Conservation (phyloP, 2,888 invertebrate species). For the Habrosyne pyritoides region DNA sequence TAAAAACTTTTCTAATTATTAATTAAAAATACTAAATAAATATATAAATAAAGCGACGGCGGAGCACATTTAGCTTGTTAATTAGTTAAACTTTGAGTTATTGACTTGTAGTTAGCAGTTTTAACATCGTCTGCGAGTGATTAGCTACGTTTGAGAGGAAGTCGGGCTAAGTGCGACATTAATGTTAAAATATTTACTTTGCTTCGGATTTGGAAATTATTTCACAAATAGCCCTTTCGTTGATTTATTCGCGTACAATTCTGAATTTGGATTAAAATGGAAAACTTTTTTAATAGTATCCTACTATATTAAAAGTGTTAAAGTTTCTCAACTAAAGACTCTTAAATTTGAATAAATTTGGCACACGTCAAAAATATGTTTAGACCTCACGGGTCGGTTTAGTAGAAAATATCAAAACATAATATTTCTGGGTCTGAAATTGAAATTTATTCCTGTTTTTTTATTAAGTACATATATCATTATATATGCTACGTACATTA, state of each 20-base stretch:
- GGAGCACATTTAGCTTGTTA: slow-evolving; percentile 37
- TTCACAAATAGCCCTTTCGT: background rate
- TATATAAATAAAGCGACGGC: slow-evolving; percentile 46
- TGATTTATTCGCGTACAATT: background rate
- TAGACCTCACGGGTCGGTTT: no score
- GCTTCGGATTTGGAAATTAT: background rate
- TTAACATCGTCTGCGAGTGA: slow-evolving; percentile 35
- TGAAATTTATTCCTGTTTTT: no score
- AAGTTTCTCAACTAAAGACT: no score
- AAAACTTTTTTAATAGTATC: no score
- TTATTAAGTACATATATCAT: no score
- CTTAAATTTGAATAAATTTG: no score
- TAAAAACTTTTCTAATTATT: slow-evolving; percentile 24
- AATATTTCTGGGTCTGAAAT: no score
- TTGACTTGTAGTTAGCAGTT: slow-evolving; percentile 45
- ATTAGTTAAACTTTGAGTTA: slow-evolving; percentile 59
- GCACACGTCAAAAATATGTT: no score
- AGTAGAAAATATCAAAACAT: no score
- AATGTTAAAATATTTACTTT: slow-evolving; percentile 3
- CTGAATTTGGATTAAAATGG: no score
- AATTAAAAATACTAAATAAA: slow-evolving; percentile 35
- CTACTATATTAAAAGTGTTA: no score
- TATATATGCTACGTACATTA: no score
- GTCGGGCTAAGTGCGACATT: slow-evolving; percentile 7
- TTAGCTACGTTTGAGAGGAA: slow-evolving; percentile 30